A percentile compares a stretch with the other conserved stretches of the same genome.
These are phyloP conservation scores for Pseudochromis fuscus DNA, from an alignment of 2,797 vertebrate species.

Conservation along the genomic window DNA sequence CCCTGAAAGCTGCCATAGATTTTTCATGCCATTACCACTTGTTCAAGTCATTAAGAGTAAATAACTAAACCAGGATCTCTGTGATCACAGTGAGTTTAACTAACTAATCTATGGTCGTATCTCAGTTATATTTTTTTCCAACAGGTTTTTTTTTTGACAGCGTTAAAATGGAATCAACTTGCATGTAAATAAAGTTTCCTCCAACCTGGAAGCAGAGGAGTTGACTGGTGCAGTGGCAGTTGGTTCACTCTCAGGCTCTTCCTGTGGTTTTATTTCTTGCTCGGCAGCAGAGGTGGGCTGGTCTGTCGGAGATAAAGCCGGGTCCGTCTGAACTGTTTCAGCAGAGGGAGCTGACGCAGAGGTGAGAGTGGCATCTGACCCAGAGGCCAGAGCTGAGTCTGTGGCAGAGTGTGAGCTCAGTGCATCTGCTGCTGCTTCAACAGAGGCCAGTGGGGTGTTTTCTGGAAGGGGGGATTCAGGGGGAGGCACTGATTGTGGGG, in stretches of 20 bases:
- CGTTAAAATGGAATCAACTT: too few relatives aligned
- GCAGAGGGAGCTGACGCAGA: conserved; percentile 6
- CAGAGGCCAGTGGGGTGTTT: conserved; percentile 25
- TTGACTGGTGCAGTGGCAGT: conserved; percentile 49
- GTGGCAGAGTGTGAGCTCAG: conserved; percentile 16
- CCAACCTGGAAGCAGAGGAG: conserved; percentile 75
- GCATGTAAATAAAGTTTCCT: neutral
- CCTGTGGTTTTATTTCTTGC: conserved; percentile 64
- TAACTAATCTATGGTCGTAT: too few relatives aligned
- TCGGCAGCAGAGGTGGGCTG: conserved; percentile 15
- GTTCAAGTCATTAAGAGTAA: too few relatives aligned
- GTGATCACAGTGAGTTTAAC: too few relatives aligned
- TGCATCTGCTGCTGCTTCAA: conserved; percentile 21
- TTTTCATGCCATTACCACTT: too few relatives aligned
- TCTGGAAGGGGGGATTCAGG: conserved; percentile 37
- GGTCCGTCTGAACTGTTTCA: conserved; percentile 20
- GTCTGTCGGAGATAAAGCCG: conserved; percentile 5
- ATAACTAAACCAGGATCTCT: too few relatives aligned
- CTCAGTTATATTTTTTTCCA: too few relatives aligned
- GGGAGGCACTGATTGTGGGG: conserved; percentile 45
- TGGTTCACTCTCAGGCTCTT: conserved; percentile 55
- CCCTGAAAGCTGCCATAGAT: too few relatives aligned
- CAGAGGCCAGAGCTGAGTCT: conserved; percentile 12
- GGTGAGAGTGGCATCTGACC: conserved; percentile 7
- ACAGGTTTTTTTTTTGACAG: too few relatives aligned